A percentile compares a stretch with the other conserved stretches of the same genome.
phyloP scores from a whole-genome alignment of 2,888 invertebrate genomes.

The Halocaridina rubra region DNA sequence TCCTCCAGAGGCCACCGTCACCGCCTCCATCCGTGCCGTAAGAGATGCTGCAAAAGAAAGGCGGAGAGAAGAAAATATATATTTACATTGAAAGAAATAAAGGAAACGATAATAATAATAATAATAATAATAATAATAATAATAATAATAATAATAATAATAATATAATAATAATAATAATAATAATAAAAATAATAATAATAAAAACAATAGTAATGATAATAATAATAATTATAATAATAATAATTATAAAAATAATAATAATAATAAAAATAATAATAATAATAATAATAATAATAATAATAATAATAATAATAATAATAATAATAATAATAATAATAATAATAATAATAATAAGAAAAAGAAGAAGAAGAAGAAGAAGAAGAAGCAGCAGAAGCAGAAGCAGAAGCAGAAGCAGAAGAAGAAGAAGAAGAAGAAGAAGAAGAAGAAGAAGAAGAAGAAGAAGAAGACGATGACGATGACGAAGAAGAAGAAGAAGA shows the following conservation, averaged over 20 bases:
- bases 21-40: slow-evolving; percentile 61
- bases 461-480: too few species aligned
- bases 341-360: background rate
- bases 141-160: background rate
- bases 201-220: background rate
- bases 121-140: slow-evolving; percentile 1
- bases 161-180: background rate
- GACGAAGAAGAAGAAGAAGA: too few species aligned
- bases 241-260: background rate
- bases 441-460: too few species aligned
- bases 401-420: too few species aligned
- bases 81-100: background rate
- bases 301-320: background rate
- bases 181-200: background rate
- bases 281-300: slow-evolving; percentile 11
- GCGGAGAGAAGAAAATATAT: background rate
- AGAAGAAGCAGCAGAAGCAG: too few species aligned
- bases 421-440: too few species aligned
- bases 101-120: background rate
- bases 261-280: background rate
- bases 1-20: slow-evolving; percentile 55
- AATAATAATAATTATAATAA: background rate
- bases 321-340: background rate
- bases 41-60: slow-evolving; percentile 21
- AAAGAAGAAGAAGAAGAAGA: background rate